phyloP scores from a whole-genome alignment of 2,797 vertebrate genomes.

The Amblyraja radiata region DNA sequence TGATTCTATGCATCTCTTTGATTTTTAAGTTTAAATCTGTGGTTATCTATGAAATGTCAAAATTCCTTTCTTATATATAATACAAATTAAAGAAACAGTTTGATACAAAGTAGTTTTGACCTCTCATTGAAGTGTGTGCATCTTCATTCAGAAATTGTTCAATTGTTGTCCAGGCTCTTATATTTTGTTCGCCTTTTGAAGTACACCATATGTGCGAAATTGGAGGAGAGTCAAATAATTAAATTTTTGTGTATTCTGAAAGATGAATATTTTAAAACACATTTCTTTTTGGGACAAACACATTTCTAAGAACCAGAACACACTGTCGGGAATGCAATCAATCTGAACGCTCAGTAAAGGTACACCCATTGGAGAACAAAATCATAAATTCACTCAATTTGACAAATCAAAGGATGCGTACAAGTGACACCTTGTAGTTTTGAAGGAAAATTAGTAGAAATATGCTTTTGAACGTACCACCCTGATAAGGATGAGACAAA shows the following conservation, averaged over 20 bases:
- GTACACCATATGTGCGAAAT: neutral
- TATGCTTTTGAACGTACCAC: neutral
- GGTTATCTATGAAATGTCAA: conserved; percentile 1
- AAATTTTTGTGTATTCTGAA: conserved; percentile 42
- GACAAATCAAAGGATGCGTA: neutral
- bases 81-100: conserved; percentile 23
- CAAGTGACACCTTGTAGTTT: neutral
- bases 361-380: conserved; percentile 47
- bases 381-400: conserved; percentile 41
- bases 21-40: neutral
- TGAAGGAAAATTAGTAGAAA: neutral
- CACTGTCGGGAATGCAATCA: conserved; percentile 17
- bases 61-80: neutral
- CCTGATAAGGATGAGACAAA: conserved; percentile 38
- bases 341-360: conserved; percentile 54
- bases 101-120: conserved; percentile 13
- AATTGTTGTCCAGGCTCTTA: neutral
- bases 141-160: neutral
- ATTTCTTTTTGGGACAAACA: conserved; percentile 47
- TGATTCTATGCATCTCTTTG: neutral
- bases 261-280: conserved; percentile 58
- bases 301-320: conserved; percentile 52
- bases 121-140: neutral
- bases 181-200: neutral
- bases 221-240: neutral